Conservation (phyloP, 2,888 invertebrate genomes). For the Geotrupes spiniger region DNA sequence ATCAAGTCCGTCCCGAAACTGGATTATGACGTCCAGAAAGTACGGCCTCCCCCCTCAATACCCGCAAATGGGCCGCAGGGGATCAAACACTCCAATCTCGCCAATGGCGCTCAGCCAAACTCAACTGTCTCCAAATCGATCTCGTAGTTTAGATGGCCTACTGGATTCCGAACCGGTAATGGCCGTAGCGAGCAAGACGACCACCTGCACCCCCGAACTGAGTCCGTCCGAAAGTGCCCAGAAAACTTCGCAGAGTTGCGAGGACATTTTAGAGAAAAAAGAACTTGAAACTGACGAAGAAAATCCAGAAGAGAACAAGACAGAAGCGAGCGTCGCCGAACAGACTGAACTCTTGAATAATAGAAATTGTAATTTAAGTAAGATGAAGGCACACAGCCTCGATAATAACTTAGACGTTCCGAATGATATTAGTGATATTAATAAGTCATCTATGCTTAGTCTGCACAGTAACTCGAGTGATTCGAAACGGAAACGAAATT, state of each 20-base stretch:
- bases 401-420: slow-evolving; percentile 35
- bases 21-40: slow-evolving; percentile 52
- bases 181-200: slow-evolving; percentile 29
- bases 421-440: slow-evolving; percentile 37
- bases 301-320: slow-evolving; percentile 48
- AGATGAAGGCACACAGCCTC: slow-evolving; percentile 25
- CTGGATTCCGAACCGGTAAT: slow-evolving; percentile 48
- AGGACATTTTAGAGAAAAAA: slow-evolving; percentile 50
- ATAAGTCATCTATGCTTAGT: slow-evolving; percentile 56
- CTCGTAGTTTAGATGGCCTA: slow-evolving; percentile 64
- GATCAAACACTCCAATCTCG: slow-evolving; percentile 48
- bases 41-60: slow-evolving; percentile 46
- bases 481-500: slow-evolving; percentile 71
- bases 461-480: slow-evolving; percentile 57
- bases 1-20: slow-evolving; percentile 62
- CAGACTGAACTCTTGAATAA: slow-evolving; percentile 24
- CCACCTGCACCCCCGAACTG: slow-evolving; percentile 23
- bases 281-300: slow-evolving; percentile 19
- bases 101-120: slow-evolving; percentile 35
- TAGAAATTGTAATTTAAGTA: slow-evolving; percentile 30
- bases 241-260: slow-evolving; percentile 41
- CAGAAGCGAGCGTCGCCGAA: slow-evolving; percentile 5
- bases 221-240: slow-evolving; percentile 41
- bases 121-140: slow-evolving; percentile 50
- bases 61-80: slow-evolving; percentile 45